A percentile compares a stretch with the other conserved stretches of the same genome.
phyloP scores from a whole-genome alignment of 2,888 invertebrate genomes.

The Volucella bombylans region DNA sequence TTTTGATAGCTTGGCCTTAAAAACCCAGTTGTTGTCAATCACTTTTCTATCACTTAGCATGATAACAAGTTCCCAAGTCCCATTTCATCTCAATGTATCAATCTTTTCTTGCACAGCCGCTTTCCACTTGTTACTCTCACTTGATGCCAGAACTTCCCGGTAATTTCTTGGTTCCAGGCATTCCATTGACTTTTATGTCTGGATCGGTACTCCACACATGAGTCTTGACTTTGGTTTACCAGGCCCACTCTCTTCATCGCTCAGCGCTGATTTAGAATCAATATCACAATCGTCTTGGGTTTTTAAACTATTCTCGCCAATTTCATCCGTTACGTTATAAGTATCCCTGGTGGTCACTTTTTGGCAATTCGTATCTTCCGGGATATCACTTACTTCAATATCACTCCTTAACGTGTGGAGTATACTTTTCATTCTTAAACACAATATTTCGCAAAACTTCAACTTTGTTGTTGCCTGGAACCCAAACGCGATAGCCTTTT shows the following conservation, averaged over 20 bases:
- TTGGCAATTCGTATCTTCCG: neutral
- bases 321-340: neutral
- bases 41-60: conserved; percentile 5
- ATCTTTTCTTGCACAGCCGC: conserved; percentile 18
- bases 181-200: neutral
- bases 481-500: conserved; percentile 6
- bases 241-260: neutral
- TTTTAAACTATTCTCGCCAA: neutral
- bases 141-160: conserved; percentile 1
- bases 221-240: neutral
- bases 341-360: neutral
- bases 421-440: neutral
- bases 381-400: neutral
- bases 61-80: neutral
- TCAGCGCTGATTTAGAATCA: neutral
- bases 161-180: conserved; percentile 1
- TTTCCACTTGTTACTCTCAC: neutral
- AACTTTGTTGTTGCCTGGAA: neutral
- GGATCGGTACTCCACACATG: neutral
- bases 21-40: conserved; percentile 29
- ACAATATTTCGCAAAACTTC: conserved; percentile 1
- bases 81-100: neutral
- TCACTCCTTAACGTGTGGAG: neutral
- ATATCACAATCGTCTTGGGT: neutral
- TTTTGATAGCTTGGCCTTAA: conserved; percentile 1